Percentiles rank a stretch among this genome's conserved stretches.
Evolutionary conservation across 2,888 invertebrate species (phyloP).

Genomic region (Apotomis betuletana): DNA sequence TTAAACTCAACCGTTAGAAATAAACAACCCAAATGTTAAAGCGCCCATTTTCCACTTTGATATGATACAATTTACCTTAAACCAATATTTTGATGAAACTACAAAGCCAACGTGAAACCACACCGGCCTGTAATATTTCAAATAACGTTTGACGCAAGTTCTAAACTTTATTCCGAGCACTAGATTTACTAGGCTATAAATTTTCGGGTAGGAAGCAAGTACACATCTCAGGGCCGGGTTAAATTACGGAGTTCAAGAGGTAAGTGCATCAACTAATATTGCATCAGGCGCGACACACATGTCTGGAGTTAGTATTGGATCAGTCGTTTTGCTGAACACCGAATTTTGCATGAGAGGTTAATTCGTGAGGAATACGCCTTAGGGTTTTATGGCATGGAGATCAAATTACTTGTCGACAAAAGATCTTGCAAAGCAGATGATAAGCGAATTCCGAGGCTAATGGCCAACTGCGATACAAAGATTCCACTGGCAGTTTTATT

Average conservation of each 20-base stretch:
- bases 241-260: constrained; percentile 22
- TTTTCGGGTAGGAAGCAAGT: constrained; percentile 26
- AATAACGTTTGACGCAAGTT: constrained; percentile 32
- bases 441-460: no score
- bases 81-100: constrained; percentile 5
- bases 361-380: no score
- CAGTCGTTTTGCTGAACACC: not conserved
- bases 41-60: not conserved
- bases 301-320: constrained; percentile 14
- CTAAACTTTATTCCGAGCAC: constrained; percentile 32
- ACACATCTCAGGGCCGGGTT: constrained; percentile 32
- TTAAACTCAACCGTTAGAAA: not conserved
- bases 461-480: no score
- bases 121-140: constrained; percentile 20
- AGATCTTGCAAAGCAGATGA: no score
- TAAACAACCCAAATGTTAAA: not conserved
- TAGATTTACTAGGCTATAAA: constrained; percentile 33
- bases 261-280: constrained; percentile 39
- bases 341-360: no score
- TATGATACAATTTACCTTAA: not conserved
- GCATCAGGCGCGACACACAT: constrained; percentile 21
- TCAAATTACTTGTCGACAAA: no score
- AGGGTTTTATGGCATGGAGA: no score
- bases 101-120: not conserved
- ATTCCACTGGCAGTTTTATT: no score